A percentile compares a stretch with the other conserved stretches of the same genome.
Conservation (phyloP, 2,888 invertebrate species). For the Thalpophila matura region DNA sequence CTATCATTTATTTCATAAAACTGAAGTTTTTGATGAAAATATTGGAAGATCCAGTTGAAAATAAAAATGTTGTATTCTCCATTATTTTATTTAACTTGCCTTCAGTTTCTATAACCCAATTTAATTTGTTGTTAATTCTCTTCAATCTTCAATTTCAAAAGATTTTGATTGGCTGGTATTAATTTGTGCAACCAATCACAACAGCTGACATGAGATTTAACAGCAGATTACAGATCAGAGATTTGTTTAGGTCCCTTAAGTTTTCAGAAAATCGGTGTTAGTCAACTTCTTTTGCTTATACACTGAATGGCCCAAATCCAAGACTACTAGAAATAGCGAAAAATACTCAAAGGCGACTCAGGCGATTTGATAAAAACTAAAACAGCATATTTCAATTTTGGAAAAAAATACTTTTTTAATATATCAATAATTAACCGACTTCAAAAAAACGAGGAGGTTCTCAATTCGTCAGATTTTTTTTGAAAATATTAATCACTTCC, state of each 20-base stretch:
- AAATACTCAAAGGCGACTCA: no score
- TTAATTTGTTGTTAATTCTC: not conserved
- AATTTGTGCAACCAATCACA: not conserved
- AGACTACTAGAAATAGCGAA: no score
- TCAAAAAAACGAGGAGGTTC: no score
- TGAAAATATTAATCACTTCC: no score
- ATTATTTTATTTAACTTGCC: not conserved
- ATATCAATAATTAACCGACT: no score
- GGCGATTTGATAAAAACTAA: no score
- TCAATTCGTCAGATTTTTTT: no score
- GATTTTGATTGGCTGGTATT: not conserved
- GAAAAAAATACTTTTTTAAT: no score
- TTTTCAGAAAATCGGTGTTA: not conserved
- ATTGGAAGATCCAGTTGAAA: constrained; percentile 21
- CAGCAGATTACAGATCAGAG: constrained; percentile 1
- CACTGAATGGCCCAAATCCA: no score
- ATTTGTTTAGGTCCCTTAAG: not conserved
- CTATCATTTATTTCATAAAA: constrained; percentile 14
- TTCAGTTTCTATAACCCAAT: not conserved
- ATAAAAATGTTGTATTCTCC: constrained; percentile 11
- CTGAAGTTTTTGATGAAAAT: constrained; percentile 10
- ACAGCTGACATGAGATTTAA: not conserved
- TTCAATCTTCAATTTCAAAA: no score
- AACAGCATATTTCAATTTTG: no score
- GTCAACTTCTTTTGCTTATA: not conserved